phyloP scores from a whole-genome alignment of 1,140 invertebrate genomes.

The Bilobella aurantiaca region DNA sequence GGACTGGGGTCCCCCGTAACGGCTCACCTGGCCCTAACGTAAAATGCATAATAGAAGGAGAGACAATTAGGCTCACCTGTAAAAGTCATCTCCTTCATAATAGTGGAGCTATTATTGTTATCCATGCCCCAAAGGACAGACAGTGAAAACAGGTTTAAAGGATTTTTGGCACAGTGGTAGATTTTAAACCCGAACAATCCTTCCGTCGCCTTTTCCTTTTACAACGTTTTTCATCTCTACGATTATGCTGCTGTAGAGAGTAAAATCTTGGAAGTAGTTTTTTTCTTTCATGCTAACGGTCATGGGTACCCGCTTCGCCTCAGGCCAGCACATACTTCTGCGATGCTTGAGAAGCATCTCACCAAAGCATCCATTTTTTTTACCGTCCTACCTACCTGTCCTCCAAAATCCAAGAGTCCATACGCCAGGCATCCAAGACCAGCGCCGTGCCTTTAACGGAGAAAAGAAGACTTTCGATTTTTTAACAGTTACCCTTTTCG shows the following conservation, averaged over 20 bases:
- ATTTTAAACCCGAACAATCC: no score
- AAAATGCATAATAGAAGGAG: no score
- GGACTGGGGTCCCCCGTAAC: background rate
- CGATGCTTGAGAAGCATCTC: background rate
- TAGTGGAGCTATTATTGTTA: no score
- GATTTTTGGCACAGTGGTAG: no score
- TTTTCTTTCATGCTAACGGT: constrained; percentile 31
- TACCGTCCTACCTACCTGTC: background rate
- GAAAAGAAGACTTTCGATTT: constrained; percentile 16
- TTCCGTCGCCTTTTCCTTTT: background rate
- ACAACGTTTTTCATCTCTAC: background rate
- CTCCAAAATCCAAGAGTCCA: background rate
- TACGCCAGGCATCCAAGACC: background rate
- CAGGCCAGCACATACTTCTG: constrained; percentile 22
- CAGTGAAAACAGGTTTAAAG: no score
- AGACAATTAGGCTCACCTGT: no score
- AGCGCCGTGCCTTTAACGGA: background rate
- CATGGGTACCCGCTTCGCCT: constrained; percentile 35
- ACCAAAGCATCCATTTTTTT: background rate
- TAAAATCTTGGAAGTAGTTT: background rate
- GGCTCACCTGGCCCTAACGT: background rate
- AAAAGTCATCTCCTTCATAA: no score
- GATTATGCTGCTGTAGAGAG: background rate
- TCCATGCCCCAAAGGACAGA: no score
- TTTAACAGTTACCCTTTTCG: constrained; percentile 21